Base-by-base conservation (phyloP, 1,140 invertebrate genomes). In the Ericerus pela region DNA sequence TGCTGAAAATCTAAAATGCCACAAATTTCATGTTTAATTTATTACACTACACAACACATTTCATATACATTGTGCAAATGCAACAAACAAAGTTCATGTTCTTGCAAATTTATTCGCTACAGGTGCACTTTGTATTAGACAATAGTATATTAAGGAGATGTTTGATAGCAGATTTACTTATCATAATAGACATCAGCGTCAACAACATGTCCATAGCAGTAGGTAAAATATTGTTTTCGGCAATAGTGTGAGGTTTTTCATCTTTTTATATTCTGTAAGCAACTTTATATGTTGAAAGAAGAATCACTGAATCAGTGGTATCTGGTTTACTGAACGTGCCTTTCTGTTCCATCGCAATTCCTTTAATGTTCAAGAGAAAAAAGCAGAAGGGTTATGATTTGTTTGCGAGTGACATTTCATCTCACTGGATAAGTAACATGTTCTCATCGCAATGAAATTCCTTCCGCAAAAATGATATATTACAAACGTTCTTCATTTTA, bases 151-250 rank as follows among this genome's bases (percentile, higher is more conserved):
- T 30, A 27, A 18, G 18, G 3, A 52, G n/a, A 29, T 51, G 51
- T 18, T 52, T 52, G 51, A 20, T 20, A 52, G 51, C 51, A 52
- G 1, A 16, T 30, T 52, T 30, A 16, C 3, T 29, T 28, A 51
- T n/a, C 47, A 51, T 51, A 51, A 28, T 28, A 28, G 14, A 28
- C 14, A 51, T 18, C n/a, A n/a, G n/a, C n/a, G n/a, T n/a, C n/a
- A n/a, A n/a, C n/a, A n/a, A n/a, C 47, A 51, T 51, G n/a, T 51
- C 24, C 47, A 51, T 51, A 28, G 24, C 12, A 28, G 47, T 18
- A 2, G 47, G 47, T 51, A 51, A 51, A 51, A 51, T 28, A 28
- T 28, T 26, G n/a, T 51, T n/a, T 51, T 51, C 43, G n/a, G 47
- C 2, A 5, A 51, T 22, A 51, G 43, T 51, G 43, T 51, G 43